These are phyloP conservation scores for Platygyra sinensis DNA, from an alignment of 64 coral and sea anemone genomes.

Conservation along the genomic window DNA sequence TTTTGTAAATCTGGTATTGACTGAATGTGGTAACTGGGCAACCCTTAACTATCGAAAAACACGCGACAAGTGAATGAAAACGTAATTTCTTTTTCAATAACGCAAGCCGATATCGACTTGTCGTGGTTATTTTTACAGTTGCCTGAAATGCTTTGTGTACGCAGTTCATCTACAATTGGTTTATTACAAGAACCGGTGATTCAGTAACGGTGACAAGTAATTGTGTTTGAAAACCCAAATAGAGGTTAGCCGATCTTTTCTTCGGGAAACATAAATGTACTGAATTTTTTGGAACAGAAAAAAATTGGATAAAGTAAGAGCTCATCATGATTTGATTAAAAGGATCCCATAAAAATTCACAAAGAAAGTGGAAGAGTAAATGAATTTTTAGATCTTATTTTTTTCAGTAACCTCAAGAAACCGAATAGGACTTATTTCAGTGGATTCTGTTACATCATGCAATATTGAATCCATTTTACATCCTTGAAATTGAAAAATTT, in stretches of 20 bases:
- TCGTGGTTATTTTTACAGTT: slow-evolving; percentile 28
- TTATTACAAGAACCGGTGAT: not conserved
- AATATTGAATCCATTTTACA: too few species aligned
- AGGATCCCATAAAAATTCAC: too few species aligned
- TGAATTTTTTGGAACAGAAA: not conserved
- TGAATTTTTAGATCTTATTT: too few species aligned
- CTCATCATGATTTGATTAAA: not conserved
- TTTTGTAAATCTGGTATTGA: not conserved
- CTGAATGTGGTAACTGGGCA: not conserved
- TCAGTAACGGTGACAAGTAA: not conserved
- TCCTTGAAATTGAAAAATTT: not conserved
- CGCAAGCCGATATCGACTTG: not conserved
- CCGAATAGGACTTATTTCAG: too few species aligned
- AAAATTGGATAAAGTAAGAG: not conserved
- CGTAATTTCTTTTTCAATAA: not conserved
- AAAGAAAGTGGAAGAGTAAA: too few species aligned
- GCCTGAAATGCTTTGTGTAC: not conserved
- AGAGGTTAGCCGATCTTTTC: not conserved
- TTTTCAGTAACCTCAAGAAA: too few species aligned
- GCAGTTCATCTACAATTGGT: not conserved
- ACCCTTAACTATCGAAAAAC: not conserved
- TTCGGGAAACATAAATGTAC: not conserved
- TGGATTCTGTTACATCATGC: too few species aligned
- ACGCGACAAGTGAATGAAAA: not conserved
- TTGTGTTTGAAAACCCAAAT: not conserved